phyloP scores from a whole-genome alignment of 2,888 invertebrate genomes.

The Trichopria drosophilae region DNA sequence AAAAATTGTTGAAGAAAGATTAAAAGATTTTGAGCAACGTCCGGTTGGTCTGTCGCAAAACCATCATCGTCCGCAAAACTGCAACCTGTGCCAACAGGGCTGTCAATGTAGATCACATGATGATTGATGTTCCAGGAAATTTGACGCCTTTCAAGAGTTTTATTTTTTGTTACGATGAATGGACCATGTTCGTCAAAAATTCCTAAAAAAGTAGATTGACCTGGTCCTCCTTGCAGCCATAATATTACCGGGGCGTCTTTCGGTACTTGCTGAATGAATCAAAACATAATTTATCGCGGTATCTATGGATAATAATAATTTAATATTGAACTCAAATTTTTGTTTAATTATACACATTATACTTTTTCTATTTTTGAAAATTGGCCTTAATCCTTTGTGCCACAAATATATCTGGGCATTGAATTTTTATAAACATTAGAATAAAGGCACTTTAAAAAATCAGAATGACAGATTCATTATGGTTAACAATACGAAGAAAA shows the following conservation, averaged over 20 bases:
- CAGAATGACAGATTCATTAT: no score
- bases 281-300: no score
- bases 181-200: slow-evolving; percentile 86
- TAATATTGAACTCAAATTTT: no score
- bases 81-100: slow-evolving; percentile 90
- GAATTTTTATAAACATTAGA: no score
- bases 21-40: slow-evolving; percentile 79
- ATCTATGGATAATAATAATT: no score
- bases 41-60: slow-evolving; percentile 76
- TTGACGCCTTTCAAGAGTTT: slow-evolving; percentile 65
- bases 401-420: no score
- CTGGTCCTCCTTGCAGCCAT: slow-evolving; percentile 87
- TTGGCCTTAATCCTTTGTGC: no score
- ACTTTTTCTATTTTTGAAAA: no score
- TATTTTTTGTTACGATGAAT: slow-evolving; percentile 60
- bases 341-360: no score
- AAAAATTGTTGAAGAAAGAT: slow-evolving; percentile 80
- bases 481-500: no score
- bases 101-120: slow-evolving; percentile 86
- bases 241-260: slow-evolving; percentile 72
- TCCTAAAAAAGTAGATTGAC: slow-evolving; percentile 77
- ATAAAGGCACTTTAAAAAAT: no score
- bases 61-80: slow-evolving; percentile 83
- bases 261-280: slow-evolving; percentile 53
- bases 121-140: slow-evolving; percentile 80